These are phyloP conservation scores for Pollenia labialis DNA, from an alignment of 2,888 invertebrate genomes.

Conservation along the genomic window DNA sequence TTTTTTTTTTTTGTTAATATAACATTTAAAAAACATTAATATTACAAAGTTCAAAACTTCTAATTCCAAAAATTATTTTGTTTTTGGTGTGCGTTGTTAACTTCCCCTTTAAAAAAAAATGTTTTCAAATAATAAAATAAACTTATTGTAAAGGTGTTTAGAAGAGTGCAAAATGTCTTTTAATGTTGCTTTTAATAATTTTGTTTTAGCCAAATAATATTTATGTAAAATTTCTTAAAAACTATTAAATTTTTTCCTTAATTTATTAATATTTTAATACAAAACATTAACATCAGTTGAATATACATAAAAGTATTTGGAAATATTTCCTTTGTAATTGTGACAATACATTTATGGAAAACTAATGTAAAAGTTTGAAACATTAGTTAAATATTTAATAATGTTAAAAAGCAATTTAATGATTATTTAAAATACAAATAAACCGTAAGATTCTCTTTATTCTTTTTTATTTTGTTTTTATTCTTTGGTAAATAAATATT, in stretches of 20 bases:
- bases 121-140: conserved; percentile 29
- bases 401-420: conserved; percentile 5
- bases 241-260: conserved; percentile 16
- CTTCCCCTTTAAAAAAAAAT: conserved; percentile 42
- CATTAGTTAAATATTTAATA: background rate
- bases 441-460: conserved; percentile 11
- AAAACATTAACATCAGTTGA: conserved; percentile 21
- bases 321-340: conserved; percentile 36
- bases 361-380: background rate
- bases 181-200: background rate
- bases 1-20: conserved; percentile 61
- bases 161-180: conserved; percentile 41
- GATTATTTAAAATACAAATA: conserved; percentile 13
- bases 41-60: conserved; percentile 69
- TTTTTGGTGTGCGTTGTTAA: conserved; percentile 62
- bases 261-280: conserved; percentile 17
- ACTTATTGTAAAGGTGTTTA: conserved; percentile 16
- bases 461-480: conserved; percentile 31
- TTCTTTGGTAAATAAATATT: conserved; percentile 71
- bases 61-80: conserved; percentile 3
- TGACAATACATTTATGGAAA: conserved; percentile 43
- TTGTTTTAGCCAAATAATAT: conserved; percentile 32
- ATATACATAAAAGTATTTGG: background rate
- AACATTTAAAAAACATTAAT: conserved; percentile 70
- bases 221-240: conserved; percentile 15